phyloP scores from a whole-genome alignment of 2,888 invertebrate species.

The Horisme vitalbata region DNA sequence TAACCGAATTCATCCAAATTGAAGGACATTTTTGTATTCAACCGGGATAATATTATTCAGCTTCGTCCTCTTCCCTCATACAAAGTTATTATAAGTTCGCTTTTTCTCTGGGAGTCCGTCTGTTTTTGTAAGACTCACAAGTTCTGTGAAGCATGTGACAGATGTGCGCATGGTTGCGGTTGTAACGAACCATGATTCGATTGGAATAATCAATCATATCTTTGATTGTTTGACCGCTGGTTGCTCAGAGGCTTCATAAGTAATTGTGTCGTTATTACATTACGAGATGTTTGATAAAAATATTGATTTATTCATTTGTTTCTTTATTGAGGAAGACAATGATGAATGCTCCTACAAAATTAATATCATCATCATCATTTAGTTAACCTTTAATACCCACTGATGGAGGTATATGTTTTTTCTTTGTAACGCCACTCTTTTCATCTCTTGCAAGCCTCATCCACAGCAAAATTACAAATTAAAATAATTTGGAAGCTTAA shows the following conservation, averaged over 20 bases:
- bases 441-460: no score
- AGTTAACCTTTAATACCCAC: no score
- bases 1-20: slow-evolving; percentile 47
- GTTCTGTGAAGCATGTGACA: slow-evolving; percentile 77
- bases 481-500: no score
- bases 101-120: slow-evolving; percentile 59
- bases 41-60: slow-evolving; percentile 54
- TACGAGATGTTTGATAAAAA: slow-evolving; percentile 16
- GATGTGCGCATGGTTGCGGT: slow-evolving; percentile 78
- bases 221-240: slow-evolving; percentile 72
- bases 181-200: slow-evolving; percentile 77
- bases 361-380: no score
- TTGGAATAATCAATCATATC: slow-evolving; percentile 79
- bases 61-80: slow-evolving; percentile 48
- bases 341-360: slow-evolving; percentile 10
- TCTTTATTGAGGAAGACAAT: slow-evolving; percentile 7
- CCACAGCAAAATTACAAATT: background rate
- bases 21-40: slow-evolving; percentile 57
- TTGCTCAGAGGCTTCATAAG: slow-evolving; percentile 51
- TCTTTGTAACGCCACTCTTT: no score
- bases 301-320: slow-evolving; percentile 10
- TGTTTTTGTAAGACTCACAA: slow-evolving; percentile 76
- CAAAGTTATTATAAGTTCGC: slow-evolving; percentile 43
- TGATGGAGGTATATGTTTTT: no score
- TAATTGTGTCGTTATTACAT: slow-evolving; percentile 32